Conservation (phyloP, 2,113 vertebrate genomes). For the Tonatia bakeri region DNA sequence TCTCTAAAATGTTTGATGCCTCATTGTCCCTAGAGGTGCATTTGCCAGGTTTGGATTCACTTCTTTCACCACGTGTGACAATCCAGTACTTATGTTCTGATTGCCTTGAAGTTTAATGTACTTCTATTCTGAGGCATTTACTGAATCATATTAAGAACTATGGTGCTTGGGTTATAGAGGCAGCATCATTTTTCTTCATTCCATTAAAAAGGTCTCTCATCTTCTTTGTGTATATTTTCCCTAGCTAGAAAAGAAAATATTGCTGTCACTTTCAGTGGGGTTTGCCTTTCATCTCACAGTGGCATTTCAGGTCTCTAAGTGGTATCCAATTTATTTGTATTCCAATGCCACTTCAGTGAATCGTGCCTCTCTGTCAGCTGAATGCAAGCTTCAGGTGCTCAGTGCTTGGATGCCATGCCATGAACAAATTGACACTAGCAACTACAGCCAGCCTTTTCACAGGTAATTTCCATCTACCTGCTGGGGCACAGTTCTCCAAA, state of each 20-base stretch:
- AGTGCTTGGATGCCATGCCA: conserved; percentile 50
- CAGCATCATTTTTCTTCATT: conserved; percentile 63
- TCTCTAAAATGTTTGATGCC: not conserved
- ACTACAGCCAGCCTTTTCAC: conserved; percentile 56
- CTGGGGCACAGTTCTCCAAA: conserved; percentile 48
- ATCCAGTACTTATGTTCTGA: not conserved
- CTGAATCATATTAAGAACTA: conserved; percentile 60
- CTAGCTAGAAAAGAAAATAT: conserved; percentile 71
- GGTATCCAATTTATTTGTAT: conserved; percentile 79
- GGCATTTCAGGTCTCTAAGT: conserved; percentile 72
- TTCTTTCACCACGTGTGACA: conserved; percentile 21
- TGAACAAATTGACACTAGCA: conserved; percentile 74
- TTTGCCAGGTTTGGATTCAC: conserved; percentile 21
- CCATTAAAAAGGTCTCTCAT: conserved; percentile 64
- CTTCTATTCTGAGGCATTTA: conserved; percentile 65
- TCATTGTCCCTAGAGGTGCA: not conserved
- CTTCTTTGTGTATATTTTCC: conserved; percentile 66
- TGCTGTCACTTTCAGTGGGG: conserved; percentile 71
- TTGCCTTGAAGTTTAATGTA: conserved; percentile 42
- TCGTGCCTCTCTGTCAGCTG: conserved; percentile 68
- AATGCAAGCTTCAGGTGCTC: conserved; percentile 56
- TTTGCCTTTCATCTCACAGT: conserved; percentile 77
- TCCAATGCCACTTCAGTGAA: conserved; percentile 68
- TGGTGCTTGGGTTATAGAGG: conserved; percentile 49
- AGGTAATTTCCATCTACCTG: conserved; percentile 58